phyloP scores from a whole-genome alignment of 2,888 invertebrate species.

The Parasteatoda lunata region DNA sequence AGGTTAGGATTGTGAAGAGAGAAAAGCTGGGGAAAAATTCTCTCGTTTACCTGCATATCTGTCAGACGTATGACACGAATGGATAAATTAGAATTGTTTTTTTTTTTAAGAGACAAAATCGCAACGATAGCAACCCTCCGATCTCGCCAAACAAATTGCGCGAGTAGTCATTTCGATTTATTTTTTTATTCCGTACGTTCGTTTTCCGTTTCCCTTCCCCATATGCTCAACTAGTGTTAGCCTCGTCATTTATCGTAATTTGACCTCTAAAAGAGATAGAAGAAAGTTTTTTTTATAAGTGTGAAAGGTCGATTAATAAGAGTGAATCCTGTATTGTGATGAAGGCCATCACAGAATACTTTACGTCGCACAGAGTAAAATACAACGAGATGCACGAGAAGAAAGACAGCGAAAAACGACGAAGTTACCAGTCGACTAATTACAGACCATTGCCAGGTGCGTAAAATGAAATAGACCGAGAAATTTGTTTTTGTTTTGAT shows the following conservation, averaged over 20 bases:
- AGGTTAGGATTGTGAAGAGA: no score
- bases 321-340: slow-evolving; percentile 23
- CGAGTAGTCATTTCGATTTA: slow-evolving; percentile 32
- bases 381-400: slow-evolving; percentile 56
- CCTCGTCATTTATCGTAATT: slow-evolving; percentile 22
- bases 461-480: neutral
- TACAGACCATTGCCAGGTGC: slow-evolving; percentile 51
- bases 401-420: slow-evolving; percentile 29
- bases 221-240: neutral
- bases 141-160: slow-evolving; percentile 44
- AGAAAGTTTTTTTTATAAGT: slow-evolving; percentile 14
- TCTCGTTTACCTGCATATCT: no score
- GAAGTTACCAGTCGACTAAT: slow-evolving; percentile 24
- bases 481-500: no score
- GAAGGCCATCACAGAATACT: slow-evolving; percentile 66
- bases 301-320: slow-evolving; percentile 21
- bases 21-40: no score
- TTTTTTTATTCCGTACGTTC: slow-evolving; percentile 20
- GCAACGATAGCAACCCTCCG: slow-evolving; percentile 56
- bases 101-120: slow-evolving; percentile 17
- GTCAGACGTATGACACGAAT: no score
- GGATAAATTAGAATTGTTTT: no score
- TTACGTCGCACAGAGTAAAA: slow-evolving; percentile 38
- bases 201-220: slow-evolving; percentile 1
- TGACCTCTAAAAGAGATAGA: slow-evolving; percentile 49